Percentiles rank a stretch among this genome's conserved stretches.
phyloP scores from a whole-genome alignment of 2,888 invertebrate genomes.

The Apamea epomidion region DNA sequence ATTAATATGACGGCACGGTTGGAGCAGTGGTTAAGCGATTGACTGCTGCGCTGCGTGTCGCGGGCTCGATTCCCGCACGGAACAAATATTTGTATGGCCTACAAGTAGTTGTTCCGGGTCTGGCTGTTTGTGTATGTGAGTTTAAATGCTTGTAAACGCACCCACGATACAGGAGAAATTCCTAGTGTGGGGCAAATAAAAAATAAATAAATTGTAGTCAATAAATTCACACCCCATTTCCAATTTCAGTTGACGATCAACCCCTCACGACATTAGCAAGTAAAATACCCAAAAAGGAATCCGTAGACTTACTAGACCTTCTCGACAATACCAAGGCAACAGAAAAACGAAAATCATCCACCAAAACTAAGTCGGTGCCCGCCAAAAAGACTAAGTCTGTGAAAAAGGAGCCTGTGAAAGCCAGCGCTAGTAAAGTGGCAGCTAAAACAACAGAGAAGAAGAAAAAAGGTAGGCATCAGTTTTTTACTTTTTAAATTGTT shows the following conservation, averaged over 20 bases:
- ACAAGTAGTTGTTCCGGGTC: too few relatives aligned
- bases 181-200: too few relatives aligned
- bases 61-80: too few relatives aligned
- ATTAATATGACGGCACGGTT: too few relatives aligned
- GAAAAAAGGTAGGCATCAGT: constrained; percentile 86
- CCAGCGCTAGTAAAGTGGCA: constrained; percentile 77
- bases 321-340: constrained; percentile 79
- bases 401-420: constrained; percentile 76
- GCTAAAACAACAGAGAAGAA: constrained; percentile 81
- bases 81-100: too few relatives aligned
- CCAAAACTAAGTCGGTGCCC: constrained; percentile 76
- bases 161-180: too few relatives aligned
- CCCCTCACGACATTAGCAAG: constrained; percentile 83
- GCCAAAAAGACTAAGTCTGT: constrained; percentile 78
- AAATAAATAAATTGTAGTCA: too few relatives aligned
- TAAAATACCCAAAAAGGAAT: constrained; percentile 85
- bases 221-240: not conserved
- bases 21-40: too few relatives aligned
- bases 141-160: too few relatives aligned
- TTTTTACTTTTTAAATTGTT: constrained; percentile 48
- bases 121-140: too few relatives aligned
- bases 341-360: constrained; percentile 81
- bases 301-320: constrained; percentile 79
- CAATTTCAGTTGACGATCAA: constrained; percentile 83
- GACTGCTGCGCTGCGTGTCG: too few relatives aligned